Evolutionary conservation across 2,113 vertebrate species (phyloP), one percentile per base, ranked within the genome.

Genomic region (Microcebus murinus): DNA sequence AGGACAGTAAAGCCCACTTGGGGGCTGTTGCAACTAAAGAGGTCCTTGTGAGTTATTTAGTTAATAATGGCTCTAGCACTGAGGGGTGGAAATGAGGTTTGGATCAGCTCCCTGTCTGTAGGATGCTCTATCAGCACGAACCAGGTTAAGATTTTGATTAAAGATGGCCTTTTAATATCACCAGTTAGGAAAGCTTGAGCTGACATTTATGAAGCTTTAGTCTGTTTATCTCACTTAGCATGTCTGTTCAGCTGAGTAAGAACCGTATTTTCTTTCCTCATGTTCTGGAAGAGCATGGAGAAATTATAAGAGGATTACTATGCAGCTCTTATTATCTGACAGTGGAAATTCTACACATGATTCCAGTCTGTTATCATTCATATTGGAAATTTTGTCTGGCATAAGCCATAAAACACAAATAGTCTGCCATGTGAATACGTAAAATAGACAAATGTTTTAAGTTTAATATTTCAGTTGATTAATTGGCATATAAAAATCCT

Each of bases 91-190:
- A 61, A 57, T 6, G 8, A 87, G 29, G 27, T 52, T 74, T 36
- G 21, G 36, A 31, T 86, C 34, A 10, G 25, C 3, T 77, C 15
- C n/a, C 50, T 83, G 5, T 89, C 52, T 71, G 25, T 87, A 65
- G 80, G 88, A 42, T 89, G 4, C 10, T 70, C 11, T 50, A 39
- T 34, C 21, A 36, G 59, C 68, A 74, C 36, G 94, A 84, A 3
- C 0, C 0, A 6, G 57, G 61, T 57, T 83, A 68, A 86, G 73
- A 79, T 95, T 87, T 36, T 83, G 34, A 82, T 86, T 68, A 89
- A 83, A 84, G 65, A 74, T 55, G 45, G 34, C 71, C 52, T 87
- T 97, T 95, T 94, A 96, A 96, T 80, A 65, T 97, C 68, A 80
- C 10, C 29, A 76, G 55, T 73, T 29, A 74, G 79, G 73, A 84